Evolutionary conservation across 2,888 invertebrate species (phyloP).

Genomic region (Parascotia fuliginaria): DNA sequence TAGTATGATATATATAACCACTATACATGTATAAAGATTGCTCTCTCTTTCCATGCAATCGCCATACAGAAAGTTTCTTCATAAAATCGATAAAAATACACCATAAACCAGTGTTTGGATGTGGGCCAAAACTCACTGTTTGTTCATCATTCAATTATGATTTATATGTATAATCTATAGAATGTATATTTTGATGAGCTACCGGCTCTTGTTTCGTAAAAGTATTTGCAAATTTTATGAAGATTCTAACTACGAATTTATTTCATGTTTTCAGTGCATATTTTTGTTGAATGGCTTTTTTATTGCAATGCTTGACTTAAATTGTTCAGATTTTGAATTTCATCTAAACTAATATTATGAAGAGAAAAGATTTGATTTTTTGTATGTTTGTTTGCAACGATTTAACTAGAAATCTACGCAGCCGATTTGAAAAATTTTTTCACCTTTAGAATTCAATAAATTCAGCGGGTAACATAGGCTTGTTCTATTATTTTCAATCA

Average conservation of each 20-base stretch:
- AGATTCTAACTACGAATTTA: background rate
- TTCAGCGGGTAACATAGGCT: no score
- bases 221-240: background rate
- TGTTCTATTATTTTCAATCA: no score
- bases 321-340: no score
- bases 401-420: no score
- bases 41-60: background rate
- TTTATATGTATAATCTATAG: constrained; percentile 17
- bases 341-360: no score
- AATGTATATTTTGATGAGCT: constrained; percentile 3
- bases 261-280: background rate
- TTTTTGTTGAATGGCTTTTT: background rate
- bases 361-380: no score
- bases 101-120: constrained; percentile 30
- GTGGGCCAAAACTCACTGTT: constrained; percentile 26
- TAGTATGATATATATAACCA: background rate
- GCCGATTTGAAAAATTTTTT: no score
- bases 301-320: no score
- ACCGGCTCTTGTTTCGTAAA: constrained; percentile 2
- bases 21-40: background rate
- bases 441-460: no score
- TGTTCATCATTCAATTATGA: constrained; percentile 33
- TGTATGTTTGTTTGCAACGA: no score
- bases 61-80: constrained; percentile 9
- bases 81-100: constrained; percentile 37